Percentiles rank a stretch among this genome's conserved stretches.
phyloP scores from a whole-genome alignment of 2,888 invertebrate genomes.

The Chromoteleia sp. region DNA sequence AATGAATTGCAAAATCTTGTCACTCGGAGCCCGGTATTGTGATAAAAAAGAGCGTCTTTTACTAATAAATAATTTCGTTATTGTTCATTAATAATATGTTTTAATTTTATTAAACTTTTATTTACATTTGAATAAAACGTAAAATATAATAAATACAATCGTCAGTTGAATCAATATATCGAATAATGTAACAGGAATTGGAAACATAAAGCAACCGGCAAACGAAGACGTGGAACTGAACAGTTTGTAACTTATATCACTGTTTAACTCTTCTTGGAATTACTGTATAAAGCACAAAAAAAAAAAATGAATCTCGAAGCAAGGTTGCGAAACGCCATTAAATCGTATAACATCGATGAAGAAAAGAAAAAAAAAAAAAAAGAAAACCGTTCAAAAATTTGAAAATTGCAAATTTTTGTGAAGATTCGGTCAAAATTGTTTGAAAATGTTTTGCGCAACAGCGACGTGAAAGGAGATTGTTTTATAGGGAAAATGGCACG shows the following conservation, averaged over 20 bases:
- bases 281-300: background rate
- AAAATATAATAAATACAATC: no score
- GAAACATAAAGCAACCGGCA: background rate
- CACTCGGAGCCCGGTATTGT: background rate
- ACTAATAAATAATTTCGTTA: background rate
- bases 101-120: background rate
- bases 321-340: constrained; percentile 4
- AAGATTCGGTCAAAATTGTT: background rate
- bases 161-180: no score
- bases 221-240: background rate
- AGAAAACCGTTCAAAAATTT: background rate
- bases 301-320: background rate
- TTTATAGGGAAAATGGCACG: background rate
- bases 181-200: background rate
- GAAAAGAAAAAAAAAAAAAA: background rate
- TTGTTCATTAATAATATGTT: background rate
- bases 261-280: background rate
- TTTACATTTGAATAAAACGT: no score
- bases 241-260: background rate
- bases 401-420: background rate
- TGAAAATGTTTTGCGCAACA: background rate
- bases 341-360: background rate
- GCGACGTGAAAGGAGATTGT: background rate
- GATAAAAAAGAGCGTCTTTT: background rate
- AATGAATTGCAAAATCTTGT: constrained; percentile 7